A percentile compares a stretch with the other conserved stretches of the same genome.
phyloP scores from a whole-genome alignment of 2,113 vertebrate genomes.

The Monarcha castaneiventris region DNA sequence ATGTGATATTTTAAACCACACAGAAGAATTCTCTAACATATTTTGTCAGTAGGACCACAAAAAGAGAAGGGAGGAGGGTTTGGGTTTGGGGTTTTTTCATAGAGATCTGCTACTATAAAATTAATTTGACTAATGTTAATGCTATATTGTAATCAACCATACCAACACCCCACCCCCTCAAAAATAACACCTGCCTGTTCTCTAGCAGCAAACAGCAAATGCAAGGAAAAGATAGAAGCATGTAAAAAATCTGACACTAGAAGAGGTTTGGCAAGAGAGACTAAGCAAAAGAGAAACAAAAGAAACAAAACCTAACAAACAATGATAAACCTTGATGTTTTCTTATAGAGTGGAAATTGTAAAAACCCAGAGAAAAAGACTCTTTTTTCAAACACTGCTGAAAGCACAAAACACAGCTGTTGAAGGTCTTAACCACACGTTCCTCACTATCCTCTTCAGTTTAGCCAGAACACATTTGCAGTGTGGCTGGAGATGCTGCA shows the following conservation, averaged over 20 bases:
- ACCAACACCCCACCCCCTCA: neutral
- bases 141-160: neutral
- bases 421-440: neutral
- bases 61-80: neutral
- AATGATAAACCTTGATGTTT: neutral
- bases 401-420: neutral
- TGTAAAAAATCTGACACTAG: neutral
- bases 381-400: neutral
- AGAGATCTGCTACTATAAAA: neutral
- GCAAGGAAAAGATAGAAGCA: neutral
- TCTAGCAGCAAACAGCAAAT: conserved; percentile 11
- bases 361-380: neutral
- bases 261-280: neutral
- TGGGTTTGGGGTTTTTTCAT: neutral
- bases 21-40: neutral
- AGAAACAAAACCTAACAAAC: neutral
- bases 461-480: neutral
- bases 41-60: neutral
- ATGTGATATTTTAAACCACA: neutral
- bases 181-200: neutral
- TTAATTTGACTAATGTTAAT: neutral
- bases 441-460: neutral
- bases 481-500: neutral
- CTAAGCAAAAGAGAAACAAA: neutral
- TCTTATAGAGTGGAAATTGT: neutral